A percentile compares a stretch with the other conserved stretches of the same genome.
These are phyloP conservation scores for Oreochromis aureus DNA, from an alignment of 2,113 vertebrate genomes.

Conservation along the genomic window DNA sequence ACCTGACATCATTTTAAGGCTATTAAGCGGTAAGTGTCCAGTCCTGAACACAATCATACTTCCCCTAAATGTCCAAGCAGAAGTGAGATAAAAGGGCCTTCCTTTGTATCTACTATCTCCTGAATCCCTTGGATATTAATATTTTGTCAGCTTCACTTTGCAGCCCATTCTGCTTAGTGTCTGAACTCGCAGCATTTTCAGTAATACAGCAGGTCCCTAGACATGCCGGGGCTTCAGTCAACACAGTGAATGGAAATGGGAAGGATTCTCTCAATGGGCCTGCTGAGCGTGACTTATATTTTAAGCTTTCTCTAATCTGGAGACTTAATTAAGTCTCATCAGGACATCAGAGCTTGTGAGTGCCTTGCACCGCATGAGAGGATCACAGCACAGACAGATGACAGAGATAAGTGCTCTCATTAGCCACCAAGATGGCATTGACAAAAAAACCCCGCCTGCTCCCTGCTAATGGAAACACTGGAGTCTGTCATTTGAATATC, in stretches of 20 bases:
- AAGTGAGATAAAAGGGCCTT: not conserved
- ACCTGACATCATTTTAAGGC: not conserved
- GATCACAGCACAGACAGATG: slow-evolving; percentile 43
- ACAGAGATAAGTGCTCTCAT: slow-evolving; percentile 58
- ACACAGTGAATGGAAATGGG: slow-evolving; percentile 4
- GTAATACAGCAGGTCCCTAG: not conserved
- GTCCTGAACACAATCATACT: slow-evolving; percentile 13
- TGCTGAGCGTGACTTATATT: slow-evolving; percentile 39
- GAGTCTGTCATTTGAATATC: not conserved
- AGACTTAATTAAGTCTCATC: slow-evolving; percentile 67
- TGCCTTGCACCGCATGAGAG: slow-evolving; percentile 9
- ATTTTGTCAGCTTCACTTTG: not conserved
- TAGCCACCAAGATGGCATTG: slow-evolving; percentile 34
- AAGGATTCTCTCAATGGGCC: slow-evolving; percentile 28
- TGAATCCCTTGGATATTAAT: not conserved
- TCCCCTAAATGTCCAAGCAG: not conserved
- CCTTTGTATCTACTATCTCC: not conserved
- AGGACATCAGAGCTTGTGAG: slow-evolving; percentile 33
- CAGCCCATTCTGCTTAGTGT: not conserved
- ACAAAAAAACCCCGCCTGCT: rapidly evolving
- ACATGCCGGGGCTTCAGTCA: not conserved
- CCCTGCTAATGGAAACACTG: not conserved
- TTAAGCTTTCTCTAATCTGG: slow-evolving; percentile 48
- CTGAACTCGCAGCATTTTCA: not conserved
- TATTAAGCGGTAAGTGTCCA: not conserved